Conservation (phyloP, 2,113 vertebrate species). For the Pao palembangensis region DNA sequence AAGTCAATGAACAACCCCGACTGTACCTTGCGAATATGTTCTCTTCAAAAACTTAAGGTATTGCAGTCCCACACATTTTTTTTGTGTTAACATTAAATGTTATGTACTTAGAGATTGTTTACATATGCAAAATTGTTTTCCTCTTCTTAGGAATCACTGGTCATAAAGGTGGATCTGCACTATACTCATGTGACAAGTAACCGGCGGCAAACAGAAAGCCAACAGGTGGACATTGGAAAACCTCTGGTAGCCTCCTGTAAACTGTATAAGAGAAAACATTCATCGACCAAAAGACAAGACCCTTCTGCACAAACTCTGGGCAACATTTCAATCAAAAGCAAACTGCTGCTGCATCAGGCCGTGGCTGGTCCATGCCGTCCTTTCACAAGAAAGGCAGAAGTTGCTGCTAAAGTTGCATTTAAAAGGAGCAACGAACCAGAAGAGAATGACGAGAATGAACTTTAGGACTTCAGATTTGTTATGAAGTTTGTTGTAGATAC, state of each 20-base stretch:
- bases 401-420: constrained; percentile 45
- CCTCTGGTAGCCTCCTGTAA: constrained; percentile 75
- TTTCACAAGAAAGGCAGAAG: constrained; percentile 63
- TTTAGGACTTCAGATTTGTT: constrained; percentile 29
- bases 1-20: constrained; percentile 62
- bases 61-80: not conserved
- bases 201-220: constrained; percentile 70
- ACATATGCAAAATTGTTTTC: not conserved
- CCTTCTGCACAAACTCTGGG: constrained; percentile 25
- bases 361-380: constrained; percentile 20
- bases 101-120: not conserved
- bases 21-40: constrained; percentile 73
- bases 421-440: constrained; percentile 74
- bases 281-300: not conserved
- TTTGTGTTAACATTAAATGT: not conserved
- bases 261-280: constrained; percentile 48
- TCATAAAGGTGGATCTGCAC: constrained; percentile 78
- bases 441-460: constrained; percentile 82
- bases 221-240: constrained; percentile 65
- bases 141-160: constrained; percentile 64
- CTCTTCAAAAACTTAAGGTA: constrained; percentile 81
- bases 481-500: constrained; percentile 30
- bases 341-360: constrained; percentile 13
- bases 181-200: constrained; percentile 69
- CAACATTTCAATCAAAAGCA: constrained; percentile 7